phyloP scores from a whole-genome alignment of 2,113 vertebrate genomes.

The Halichoeres trimaculatus region DNA sequence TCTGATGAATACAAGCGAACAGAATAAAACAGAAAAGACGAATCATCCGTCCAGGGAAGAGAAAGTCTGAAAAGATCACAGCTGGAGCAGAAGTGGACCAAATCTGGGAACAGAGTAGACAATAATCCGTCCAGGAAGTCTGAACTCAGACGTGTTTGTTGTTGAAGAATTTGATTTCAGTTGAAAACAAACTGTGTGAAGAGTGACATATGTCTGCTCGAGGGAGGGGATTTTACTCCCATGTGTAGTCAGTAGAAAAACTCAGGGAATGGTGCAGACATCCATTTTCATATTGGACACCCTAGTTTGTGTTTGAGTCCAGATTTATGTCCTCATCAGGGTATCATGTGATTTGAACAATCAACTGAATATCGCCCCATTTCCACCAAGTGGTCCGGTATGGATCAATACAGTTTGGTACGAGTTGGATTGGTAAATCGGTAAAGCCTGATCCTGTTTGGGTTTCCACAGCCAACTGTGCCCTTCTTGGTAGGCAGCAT shows the following conservation, averaged over 20 bases:
- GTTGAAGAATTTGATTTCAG: constrained; percentile 12
- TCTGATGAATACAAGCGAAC: constrained; percentile 31
- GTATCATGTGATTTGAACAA: no score
- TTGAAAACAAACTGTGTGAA: not conserved
- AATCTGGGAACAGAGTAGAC: constrained; percentile 11
- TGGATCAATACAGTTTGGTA: no score
- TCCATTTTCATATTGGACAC: not conserved
- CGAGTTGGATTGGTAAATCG: no score
- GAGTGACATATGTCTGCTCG: not conserved
- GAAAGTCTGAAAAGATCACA: constrained; percentile 13
- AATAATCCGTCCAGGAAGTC: constrained; percentile 14
- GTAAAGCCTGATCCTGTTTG: no score
- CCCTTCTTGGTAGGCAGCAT: no score
- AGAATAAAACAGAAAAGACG: constrained; percentile 3
- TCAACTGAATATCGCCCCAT: no score
- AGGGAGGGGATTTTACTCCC: not conserved
- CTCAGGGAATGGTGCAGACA: not conserved
- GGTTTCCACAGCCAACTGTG: no score
- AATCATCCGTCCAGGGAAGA: constrained; percentile 29
- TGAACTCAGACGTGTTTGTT: constrained; percentile 1
- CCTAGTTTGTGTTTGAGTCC: not conserved
- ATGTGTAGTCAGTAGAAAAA: not conserved
- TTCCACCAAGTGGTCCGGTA: no score
- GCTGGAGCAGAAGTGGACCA: constrained; percentile 27
- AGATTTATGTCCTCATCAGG: no score